Conservation (phyloP, 2,113 vertebrate species). For the Pseudorectes ferrugineus region DNA sequence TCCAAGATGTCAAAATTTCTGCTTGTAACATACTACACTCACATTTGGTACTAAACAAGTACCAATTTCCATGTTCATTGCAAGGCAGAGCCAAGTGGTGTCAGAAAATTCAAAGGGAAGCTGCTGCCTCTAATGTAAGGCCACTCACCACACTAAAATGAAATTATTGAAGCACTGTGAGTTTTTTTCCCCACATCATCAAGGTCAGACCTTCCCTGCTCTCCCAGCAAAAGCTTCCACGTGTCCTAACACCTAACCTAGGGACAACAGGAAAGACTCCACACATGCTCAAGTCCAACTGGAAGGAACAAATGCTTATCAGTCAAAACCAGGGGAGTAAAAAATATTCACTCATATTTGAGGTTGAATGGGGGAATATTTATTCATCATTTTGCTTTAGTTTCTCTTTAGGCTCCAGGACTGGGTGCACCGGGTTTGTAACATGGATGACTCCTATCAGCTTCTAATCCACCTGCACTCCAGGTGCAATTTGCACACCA, state of each 20-base stretch:
- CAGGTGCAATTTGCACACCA: background rate
- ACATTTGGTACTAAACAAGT: background rate
- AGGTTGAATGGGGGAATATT: background rate
- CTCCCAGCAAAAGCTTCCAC: background rate
- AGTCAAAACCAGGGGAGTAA: background rate
- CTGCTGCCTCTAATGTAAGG: background rate
- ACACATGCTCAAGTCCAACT: background rate
- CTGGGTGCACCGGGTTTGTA: background rate
- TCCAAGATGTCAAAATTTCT: background rate
- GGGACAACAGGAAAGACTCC: background rate
- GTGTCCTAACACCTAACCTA: background rate
- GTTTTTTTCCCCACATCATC: background rate
- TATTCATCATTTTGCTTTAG: background rate
- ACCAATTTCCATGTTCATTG: background rate
- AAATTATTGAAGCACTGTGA: background rate
- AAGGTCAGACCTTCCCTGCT: background rate
- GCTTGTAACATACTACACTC: background rate
- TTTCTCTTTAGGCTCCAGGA: background rate
- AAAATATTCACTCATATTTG: background rate
- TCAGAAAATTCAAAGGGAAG: background rate
- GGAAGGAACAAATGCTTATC: constrained; percentile 19
- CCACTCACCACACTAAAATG: background rate
- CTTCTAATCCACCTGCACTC: background rate
- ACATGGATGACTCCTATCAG: background rate
- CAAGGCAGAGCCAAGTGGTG: background rate